Evolutionary conservation across 2,797 vertebrate genomes (phyloP).

Genomic region (Hephaestus fuliginosus): DNA sequence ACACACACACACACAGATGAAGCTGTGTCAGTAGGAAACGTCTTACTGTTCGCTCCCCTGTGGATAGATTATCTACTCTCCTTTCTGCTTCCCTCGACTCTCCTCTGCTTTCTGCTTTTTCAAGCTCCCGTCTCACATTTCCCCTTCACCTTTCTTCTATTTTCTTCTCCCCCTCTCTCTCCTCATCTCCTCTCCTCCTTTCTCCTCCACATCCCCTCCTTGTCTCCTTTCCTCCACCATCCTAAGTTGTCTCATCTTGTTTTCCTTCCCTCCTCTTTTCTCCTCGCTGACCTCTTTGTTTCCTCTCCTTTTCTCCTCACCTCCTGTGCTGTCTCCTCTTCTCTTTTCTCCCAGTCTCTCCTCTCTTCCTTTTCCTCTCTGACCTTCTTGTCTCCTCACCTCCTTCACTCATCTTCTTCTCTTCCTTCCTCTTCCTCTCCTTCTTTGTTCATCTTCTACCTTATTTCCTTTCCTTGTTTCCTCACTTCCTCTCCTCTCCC

Average conservation of each 20-base stretch:
- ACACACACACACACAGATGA: constrained; percentile 29
- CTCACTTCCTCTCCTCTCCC: neutral
- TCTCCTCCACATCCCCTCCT: too few relatives aligned
- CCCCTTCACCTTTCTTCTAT: neutral
- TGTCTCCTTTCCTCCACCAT: neutral
- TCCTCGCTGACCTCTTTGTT: neutral
- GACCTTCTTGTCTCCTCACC: neutral
- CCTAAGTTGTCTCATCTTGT: too few relatives aligned
- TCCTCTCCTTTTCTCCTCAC: too few relatives aligned
- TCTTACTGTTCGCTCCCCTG: constrained; percentile 48
- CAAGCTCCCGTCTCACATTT: constrained; percentile 45
- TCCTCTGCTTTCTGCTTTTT: constrained; percentile 34
- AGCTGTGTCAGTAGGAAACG: constrained; percentile 56
- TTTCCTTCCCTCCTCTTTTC: neutral
- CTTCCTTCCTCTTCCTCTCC: neutral
- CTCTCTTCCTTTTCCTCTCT: neutral
- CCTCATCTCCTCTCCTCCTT: neutral
- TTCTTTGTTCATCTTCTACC: neutral
- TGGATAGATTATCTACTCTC: constrained; percentile 52
- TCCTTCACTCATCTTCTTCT: neutral
- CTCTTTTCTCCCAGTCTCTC: too few relatives aligned
- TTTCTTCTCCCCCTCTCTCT: neutral
- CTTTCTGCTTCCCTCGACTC: neutral
- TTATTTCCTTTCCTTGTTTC: constrained; percentile 3
- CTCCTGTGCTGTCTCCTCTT: neutral